Conservation (phyloP, 35 echinoderm and acorn worm species). For the Holothuria glaberrima region DNA sequence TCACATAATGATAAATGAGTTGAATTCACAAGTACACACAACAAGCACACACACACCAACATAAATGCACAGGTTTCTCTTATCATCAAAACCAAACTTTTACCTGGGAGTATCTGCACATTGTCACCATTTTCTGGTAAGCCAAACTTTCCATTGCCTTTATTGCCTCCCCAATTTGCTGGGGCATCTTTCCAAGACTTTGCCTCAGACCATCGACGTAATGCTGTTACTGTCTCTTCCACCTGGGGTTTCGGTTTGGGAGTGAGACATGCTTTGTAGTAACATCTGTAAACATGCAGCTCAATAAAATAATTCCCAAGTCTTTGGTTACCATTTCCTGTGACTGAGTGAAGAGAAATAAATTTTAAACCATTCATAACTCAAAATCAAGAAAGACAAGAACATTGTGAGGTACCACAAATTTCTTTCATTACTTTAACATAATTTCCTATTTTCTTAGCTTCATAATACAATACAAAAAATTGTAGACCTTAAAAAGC, state of each 20-base stretch:
- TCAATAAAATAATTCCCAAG: constrained; percentile 41
- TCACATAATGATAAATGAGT: too few relatives aligned
- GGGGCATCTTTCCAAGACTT: constrained; percentile 72
- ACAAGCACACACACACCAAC: too few relatives aligned
- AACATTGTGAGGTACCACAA: too few relatives aligned
- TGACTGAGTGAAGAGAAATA: too few relatives aligned
- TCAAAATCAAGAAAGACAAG: too few relatives aligned
- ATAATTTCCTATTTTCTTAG: too few relatives aligned
- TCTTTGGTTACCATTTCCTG: constrained; percentile 70
- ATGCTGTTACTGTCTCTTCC: constrained; percentile 28
- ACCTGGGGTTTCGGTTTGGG: constrained; percentile 63
- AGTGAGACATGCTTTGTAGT: constrained; percentile 79
- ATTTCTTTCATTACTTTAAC: too few relatives aligned
- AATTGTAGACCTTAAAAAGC: too few relatives aligned
- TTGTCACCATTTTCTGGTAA: constrained; percentile 75
- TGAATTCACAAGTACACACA: too few relatives aligned
- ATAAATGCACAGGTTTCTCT: too few relatives aligned
- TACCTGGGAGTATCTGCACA: constrained; percentile 87
- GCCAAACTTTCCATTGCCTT: constrained; percentile 40
- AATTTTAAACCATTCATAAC: too few relatives aligned
- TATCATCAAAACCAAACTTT: not conserved
- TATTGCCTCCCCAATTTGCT: constrained; percentile 64
- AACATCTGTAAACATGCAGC: constrained; percentile 87
- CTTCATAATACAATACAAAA: too few relatives aligned
- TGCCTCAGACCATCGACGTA: constrained; percentile 68